Conservation (phyloP, 2,797 vertebrate species). For the Tokudaia muenninki region DNA sequence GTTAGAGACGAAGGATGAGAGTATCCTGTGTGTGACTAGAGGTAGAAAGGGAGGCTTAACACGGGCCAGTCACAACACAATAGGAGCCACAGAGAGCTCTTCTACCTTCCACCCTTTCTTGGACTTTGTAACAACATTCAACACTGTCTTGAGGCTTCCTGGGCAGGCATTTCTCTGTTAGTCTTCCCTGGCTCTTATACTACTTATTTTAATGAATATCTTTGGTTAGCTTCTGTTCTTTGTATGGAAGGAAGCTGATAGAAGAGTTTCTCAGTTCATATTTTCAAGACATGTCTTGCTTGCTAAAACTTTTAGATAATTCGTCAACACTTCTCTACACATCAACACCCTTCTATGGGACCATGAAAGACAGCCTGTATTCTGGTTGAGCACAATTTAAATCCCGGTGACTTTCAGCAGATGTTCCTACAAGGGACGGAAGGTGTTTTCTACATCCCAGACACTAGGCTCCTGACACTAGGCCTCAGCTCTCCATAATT, state of each 20-base stretch:
- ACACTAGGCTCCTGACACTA: too few species aligned
- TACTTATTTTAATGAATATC: neutral
- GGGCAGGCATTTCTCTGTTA: neutral
- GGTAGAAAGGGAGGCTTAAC: fast-evolving
- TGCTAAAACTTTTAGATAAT: neutral
- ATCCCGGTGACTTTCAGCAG: too few species aligned
- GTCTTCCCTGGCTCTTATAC: too few species aligned
- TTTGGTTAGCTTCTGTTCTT: neutral
- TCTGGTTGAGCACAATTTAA: too few species aligned
- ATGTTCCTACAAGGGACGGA: too few species aligned
- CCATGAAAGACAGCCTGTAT: too few species aligned
- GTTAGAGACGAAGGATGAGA: neutral
- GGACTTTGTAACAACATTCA: neutral
- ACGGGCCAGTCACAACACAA: neutral
- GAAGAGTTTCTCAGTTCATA: neutral
- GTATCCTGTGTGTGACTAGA: fast-evolving
- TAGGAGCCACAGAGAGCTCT: neutral
- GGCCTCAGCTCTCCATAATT: too few species aligned
- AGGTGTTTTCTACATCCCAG: too few species aligned
- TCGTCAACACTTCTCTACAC: fast-evolving
- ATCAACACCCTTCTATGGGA: neutral
- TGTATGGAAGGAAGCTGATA: neutral
- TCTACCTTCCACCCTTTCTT: fast-evolving
- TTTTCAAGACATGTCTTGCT: neutral
- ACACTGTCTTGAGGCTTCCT: neutral